phyloP scores from a whole-genome alignment of 2,797 vertebrate genomes.

The Myiotriccus ornatus region DNA sequence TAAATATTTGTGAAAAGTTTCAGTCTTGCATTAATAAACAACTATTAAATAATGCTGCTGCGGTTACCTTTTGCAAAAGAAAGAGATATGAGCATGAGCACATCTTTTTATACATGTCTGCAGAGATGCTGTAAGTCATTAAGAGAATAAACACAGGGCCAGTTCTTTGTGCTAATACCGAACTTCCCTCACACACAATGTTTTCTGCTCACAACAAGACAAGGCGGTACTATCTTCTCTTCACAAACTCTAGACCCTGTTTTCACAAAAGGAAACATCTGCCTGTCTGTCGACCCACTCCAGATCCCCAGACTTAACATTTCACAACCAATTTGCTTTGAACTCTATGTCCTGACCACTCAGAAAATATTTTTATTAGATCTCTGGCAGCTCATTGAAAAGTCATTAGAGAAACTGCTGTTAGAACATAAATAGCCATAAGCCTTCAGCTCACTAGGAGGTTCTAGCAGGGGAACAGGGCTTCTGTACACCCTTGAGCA shows the following conservation, averaged over 20 bases:
- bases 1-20: not conserved
- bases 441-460: not conserved
- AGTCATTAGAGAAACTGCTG: not conserved
- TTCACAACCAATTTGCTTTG: not conserved
- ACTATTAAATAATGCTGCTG: not conserved
- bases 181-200: not conserved
- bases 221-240: not conserved
- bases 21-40: not conserved
- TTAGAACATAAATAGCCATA: not conserved
- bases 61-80: not conserved
- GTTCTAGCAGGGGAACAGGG: not conserved
- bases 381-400: not conserved
- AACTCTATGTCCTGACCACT: not conserved
- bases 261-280: not conserved
- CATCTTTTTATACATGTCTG: not conserved
- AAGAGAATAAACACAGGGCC: not conserved
- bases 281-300: not conserved
- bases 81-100: not conserved
- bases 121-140: not conserved
- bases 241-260: not conserved
- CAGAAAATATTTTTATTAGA: not conserved
- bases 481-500: rapidly evolving
- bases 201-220: not conserved
- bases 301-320: not conserved
- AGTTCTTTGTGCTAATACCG: not conserved